phyloP scores from a whole-genome alignment of 2,888 invertebrate genomes.

The Drosophila monieri region DNA sequence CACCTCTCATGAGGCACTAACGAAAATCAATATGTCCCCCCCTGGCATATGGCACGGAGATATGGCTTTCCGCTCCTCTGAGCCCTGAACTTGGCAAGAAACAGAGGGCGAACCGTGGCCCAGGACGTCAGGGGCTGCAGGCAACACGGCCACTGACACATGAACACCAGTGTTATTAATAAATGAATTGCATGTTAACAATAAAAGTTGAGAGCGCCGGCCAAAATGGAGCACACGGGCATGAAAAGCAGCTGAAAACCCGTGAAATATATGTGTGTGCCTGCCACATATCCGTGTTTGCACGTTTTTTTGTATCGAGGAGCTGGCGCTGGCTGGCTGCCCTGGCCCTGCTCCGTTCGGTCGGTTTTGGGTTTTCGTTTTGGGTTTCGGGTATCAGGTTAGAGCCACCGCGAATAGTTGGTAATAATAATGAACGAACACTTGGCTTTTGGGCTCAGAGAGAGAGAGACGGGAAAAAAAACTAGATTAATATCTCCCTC shows the following conservation, averaged over 20 bases:
- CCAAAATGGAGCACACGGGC: slow-evolving; percentile 58
- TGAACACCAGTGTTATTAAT: slow-evolving; percentile 67
- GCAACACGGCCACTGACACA: slow-evolving; percentile 58
- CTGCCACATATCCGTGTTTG: background rate
- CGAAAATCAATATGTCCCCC: background rate
- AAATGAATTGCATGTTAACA: slow-evolving; percentile 77
- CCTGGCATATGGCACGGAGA: too few species aligned
- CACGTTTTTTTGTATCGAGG: too few species aligned
- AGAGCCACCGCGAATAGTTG: slow-evolving; percentile 69
- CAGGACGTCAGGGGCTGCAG: background rate
- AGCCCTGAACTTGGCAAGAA: too few species aligned
- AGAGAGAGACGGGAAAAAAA: slow-evolving; percentile 33
- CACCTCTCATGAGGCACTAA: background rate
- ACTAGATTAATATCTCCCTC: slow-evolving; percentile 78
- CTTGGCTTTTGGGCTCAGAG: slow-evolving; percentile 54
- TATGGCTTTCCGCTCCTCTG: too few species aligned
- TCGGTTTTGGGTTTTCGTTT: slow-evolving; percentile 58
- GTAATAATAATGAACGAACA: slow-evolving; percentile 73
- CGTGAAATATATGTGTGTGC: slow-evolving; percentile 37
- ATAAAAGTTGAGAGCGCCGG: slow-evolving; percentile 67
- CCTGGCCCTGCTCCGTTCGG: slow-evolving; percentile 58
- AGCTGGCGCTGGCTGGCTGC: too few species aligned
- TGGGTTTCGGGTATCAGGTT: slow-evolving; percentile 72
- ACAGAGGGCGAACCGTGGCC: too few species aligned
- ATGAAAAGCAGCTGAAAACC: slow-evolving; percentile 71